Evolutionary conservation across 2,888 invertebrate genomes (phyloP), one percentile per base, ranked within the genome.

Genomic region (Platynereis dumerilii): DNA sequence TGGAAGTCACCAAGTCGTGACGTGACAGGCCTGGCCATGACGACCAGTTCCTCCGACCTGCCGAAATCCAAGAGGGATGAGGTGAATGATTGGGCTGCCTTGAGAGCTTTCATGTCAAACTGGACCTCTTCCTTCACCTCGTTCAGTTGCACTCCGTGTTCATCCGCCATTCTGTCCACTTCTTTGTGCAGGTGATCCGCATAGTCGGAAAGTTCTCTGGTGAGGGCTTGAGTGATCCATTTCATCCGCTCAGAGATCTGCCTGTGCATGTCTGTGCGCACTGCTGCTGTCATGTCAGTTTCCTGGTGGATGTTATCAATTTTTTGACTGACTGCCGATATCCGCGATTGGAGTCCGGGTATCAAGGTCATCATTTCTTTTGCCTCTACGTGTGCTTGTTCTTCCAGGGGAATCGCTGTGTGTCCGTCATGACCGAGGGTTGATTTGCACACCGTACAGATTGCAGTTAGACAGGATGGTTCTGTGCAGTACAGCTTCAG

Each of bases 381-480:
- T 0, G 64, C 60, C 52, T 74, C 74, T 20, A 44, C 45, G 3
- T 29, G 53, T 20, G 72, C 74, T 61, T 71, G 71, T 10, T 69
- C 66, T 24, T 62, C 63, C 60, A 74, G 64, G 22, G 68, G 66
- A 20, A 71, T 63, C 22, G 74, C 71, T 17, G 34, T 52, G 60
- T 74, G 74, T 12, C 63, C 64, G 34, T 71, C 74, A 55, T 74
- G 74, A 12, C 69, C 72, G 7, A 60, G 60, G 2, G 73, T 72
- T 17, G 67, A 66, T 67, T 73, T 73, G 56, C 74, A 74, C 2
- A 69, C 67, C 17, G 71, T 71, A 60, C 74, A 74, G 27, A 74
- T 73, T 17, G 74, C 70, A 7, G 72, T 71, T 28, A 45, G 53
- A 56, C 74, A 74, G 42, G 59, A 28, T 15, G 65, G 67, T n/a